Base-by-base conservation (phyloP, 2,888 invertebrate genomes). In the Resseliella maxima region DNA sequence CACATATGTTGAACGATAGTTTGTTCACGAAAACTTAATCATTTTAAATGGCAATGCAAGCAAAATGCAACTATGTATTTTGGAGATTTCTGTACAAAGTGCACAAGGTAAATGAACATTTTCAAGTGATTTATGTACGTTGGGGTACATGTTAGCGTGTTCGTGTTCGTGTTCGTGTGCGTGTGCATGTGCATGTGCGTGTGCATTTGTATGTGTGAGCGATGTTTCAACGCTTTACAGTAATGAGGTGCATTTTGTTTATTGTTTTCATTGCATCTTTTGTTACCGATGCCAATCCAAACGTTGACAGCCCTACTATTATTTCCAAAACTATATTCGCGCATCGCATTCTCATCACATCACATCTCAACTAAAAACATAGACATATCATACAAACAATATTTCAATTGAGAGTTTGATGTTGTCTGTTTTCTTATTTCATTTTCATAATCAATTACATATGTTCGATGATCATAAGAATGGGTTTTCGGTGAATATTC, bases 371-470 rank as follows among this genome's bases (percentile, higher is more conserved):
- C 21, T 12, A 50, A 12, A 50, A 6, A 41, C 10, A 6, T 12
- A 18, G 21, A 50, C 10, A 50, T 18, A 18, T 1, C 15, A 31
- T 72, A 15, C n/a, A 27, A 72, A 15, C 72, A 27, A 5, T 31
- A n/a, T n/a, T n/a, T n/a, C n/a, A n/a, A n/a, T n/a, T n/a, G n/a
- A n/a, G n/a, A n/a, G n/a, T n/a, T n/a, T n/a, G 12, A 24, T 35
- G 72, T 1, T 72, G n/a, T 31, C 72, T 72, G n/a, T 72, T 72
- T 35, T 72, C 72, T 72, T 35, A 72, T 18, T 31, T 72, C 72
- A 72, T 35, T 72, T 72, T 72, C 72, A 72, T 72, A 72, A 72
- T 72, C 72, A 72, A 72, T 72, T 12, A 72, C 6, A 72, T 18
- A 35, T 15, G 31, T 72, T 27, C 72, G 31, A 50, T 50, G 46